Percentiles rank a stretch among this genome's conserved stretches.
phyloP scores from a whole-genome alignment of 2,888 invertebrate species.

The Troglohyphantes excavatus region DNA sequence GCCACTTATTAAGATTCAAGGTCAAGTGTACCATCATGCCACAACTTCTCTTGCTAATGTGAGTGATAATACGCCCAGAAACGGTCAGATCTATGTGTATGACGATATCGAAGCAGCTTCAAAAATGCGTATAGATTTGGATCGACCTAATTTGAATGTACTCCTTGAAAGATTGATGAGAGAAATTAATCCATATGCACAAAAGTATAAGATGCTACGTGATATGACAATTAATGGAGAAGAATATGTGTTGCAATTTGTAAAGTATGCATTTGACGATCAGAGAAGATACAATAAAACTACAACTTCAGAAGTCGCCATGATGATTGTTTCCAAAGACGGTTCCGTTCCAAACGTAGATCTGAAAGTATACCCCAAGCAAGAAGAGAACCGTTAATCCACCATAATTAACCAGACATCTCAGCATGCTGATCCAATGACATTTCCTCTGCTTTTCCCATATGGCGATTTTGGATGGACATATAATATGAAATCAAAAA shows the following conservation, averaged over 20 bases:
- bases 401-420: background rate
- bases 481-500: background rate
- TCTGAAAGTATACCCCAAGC: background rate
- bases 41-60: slow-evolving; percentile 15
- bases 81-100: background rate
- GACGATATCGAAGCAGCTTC: background rate
- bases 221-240: background rate
- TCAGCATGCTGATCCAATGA: background rate
- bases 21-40: background rate
- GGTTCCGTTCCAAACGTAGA: no score
- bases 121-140: slow-evolving; percentile 2
- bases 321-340: no score
- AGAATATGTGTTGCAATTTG: no score
- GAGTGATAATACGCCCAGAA: slow-evolving; percentile 3
- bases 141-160: background rate
- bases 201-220: slow-evolving; percentile 29
- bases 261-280: no score
- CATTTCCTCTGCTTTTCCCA: background rate
- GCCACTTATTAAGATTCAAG: background rate
- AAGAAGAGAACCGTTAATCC: background rate
- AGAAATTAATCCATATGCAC: slow-evolving; percentile 1
- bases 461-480: background rate
- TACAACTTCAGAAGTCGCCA: no score
- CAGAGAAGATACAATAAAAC: no score
- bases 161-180: background rate